Percentiles rank a stretch among this genome's conserved stretches.
Conservation (phyloP, 2,797 vertebrate genomes). For the Sarcophilus harrisii region DNA sequence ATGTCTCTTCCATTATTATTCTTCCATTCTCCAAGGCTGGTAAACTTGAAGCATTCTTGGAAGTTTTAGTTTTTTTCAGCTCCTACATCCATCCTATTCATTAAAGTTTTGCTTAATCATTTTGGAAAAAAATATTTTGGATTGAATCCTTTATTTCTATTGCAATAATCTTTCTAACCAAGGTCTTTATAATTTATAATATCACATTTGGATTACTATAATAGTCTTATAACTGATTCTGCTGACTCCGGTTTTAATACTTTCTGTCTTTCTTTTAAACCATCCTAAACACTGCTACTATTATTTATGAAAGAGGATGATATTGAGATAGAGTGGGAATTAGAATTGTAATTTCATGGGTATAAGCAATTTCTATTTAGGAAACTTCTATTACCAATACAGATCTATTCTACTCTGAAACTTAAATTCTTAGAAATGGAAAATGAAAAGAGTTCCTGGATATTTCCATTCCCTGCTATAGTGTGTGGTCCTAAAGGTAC, state of each 20-base stretch:
- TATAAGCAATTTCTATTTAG: not conserved
- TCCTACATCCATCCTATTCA: not conserved
- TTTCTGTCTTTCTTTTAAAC: not conserved
- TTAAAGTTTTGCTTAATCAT: not conserved
- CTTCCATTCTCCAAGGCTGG: not conserved
- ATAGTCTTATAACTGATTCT: not conserved
- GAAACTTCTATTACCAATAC: not conserved
- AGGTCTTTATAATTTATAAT: not conserved
- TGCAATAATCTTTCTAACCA: not conserved
- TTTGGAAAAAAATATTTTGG: not conserved
- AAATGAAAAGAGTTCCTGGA: no score
- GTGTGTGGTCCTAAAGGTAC: not conserved
- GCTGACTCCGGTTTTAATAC: not conserved
- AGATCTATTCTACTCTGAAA: not conserved
- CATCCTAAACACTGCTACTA: not conserved
- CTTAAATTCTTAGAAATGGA: not conserved
- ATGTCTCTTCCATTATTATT: not conserved
- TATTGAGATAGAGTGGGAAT: not conserved
- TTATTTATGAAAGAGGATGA: not conserved
- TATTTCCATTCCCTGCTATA: not conserved
- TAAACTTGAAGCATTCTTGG: not conserved
- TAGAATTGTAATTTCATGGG: not conserved
- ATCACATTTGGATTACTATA: not conserved
- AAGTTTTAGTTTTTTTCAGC: not conserved
- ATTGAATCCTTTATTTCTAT: not conserved